Base-by-base conservation (phyloP, 2,797 vertebrate species). In the Pachyuromys duprasi region DNA sequence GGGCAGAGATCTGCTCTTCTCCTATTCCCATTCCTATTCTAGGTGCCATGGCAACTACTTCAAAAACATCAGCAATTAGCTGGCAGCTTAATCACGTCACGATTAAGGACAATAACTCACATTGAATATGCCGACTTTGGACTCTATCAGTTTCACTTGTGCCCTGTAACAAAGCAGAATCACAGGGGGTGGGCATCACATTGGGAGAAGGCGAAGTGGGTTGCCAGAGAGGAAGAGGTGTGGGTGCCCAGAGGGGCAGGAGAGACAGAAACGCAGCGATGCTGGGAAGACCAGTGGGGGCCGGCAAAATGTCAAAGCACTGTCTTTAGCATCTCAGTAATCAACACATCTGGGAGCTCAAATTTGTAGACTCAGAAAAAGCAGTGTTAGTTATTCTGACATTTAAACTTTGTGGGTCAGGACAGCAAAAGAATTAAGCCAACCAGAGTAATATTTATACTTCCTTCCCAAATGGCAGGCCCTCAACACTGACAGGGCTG, bases 141-240 rank as follows among this genome's bases (percentile, higher is more conserved):
- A 98, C 7, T 98, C 97, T 95, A 98, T 98, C 91, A 99, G 97
- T 11, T 98, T 98, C 62, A 99, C 82, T 31, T 92, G 95, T 39
- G 98, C 39, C 97, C 98, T 99, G 78, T 0, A 0, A 76, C 13
- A 62, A 96, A 94, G 82, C 45, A 97, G 70, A 31, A 2, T 60
- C 79, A 81, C 76, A 86, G 53, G 20, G 20, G 20, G 33, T 36
- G 24, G 33, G 12, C 49, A 45, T 80, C 63, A 6, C 24, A 15
- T 12, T 22, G 3, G 3, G 0, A 36, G 49, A 65, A 72, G 65
- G 20, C 18, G 49, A 69, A 82, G 49, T 36, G 45, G 17, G 24
- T 94, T 5, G 31, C 79, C 36, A 69, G 78, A 86, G 89, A 81
- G 31, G 15, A 83, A 75, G 75, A 74, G 33, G 45, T 24, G 0